phyloP scores from a whole-genome alignment of 2,797 vertebrate genomes.

The Microcaecilia unicolor region DNA sequence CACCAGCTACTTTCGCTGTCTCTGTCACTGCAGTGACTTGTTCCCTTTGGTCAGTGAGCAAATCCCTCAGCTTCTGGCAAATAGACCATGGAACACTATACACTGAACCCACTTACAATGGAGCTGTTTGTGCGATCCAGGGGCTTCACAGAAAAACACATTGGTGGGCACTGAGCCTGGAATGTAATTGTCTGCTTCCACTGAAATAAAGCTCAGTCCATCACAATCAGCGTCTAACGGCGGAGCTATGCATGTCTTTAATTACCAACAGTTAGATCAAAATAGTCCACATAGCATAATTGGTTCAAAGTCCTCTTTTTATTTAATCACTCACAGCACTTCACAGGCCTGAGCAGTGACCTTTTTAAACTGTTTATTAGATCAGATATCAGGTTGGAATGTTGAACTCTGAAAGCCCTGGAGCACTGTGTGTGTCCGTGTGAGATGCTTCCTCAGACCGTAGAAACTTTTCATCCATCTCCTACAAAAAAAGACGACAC shows the following conservation, averaged over 20 bases:
- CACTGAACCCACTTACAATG: background rate
- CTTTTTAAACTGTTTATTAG: constrained; percentile 43
- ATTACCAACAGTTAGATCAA: constrained; percentile 12
- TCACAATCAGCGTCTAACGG: background rate
- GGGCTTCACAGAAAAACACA: too few species aligned
- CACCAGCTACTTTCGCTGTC: background rate
- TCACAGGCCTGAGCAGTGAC: constrained; percentile 25
- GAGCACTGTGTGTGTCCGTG: too few species aligned
- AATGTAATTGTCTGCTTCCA: constrained; percentile 5
- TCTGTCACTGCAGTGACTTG: background rate
- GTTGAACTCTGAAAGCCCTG: constrained; percentile 28
- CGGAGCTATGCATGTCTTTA: constrained; percentile 10
- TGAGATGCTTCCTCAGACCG: background rate
- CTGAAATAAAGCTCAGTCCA: background rate
- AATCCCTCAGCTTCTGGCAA: background rate
- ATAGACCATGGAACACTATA: background rate
- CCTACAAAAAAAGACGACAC: background rate
- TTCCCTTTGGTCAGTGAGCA: constrained; percentile 1
- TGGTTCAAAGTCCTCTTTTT: constrained; percentile 24
- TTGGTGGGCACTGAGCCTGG: background rate
- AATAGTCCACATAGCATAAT: constrained; percentile 17
- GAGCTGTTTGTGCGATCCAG: too few species aligned
- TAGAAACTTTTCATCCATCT: background rate
- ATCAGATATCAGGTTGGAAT: constrained; percentile 40
- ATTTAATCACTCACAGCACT: constrained; percentile 31